Evolutionary conservation across 1,140 invertebrate genomes (phyloP).

Genomic region (Alviniconcha marisindica): DNA sequence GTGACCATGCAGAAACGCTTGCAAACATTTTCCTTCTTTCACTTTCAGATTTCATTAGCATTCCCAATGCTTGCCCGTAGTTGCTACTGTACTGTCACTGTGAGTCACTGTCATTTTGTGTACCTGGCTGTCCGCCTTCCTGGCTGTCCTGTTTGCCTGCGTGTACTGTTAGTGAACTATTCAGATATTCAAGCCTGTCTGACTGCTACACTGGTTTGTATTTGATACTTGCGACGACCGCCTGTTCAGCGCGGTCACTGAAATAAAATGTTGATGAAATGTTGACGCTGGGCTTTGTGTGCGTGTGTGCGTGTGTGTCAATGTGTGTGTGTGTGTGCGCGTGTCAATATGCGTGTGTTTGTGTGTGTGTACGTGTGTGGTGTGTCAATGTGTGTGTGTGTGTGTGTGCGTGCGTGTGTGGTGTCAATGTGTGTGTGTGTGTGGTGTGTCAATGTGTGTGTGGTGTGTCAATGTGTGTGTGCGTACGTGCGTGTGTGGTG

Average conservation of each 20-base stretch:
- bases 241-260: background rate
- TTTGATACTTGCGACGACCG: background rate
- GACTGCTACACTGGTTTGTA: background rate
- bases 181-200: too few species aligned
- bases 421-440: too few species aligned
- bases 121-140: background rate
- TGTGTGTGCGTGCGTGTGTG: background rate
- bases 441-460: too few species aligned
- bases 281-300: background rate
- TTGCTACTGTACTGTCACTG: too few species aligned
- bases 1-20: too few species aligned
- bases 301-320: background rate
- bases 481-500: background rate
- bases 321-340: too few species aligned
- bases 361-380: conserved; percentile 1
- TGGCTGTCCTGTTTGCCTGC: background rate
- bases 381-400: conserved; percentile 2
- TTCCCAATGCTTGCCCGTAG: too few species aligned
- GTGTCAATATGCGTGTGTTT: background rate
- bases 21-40: too few species aligned
- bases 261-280: background rate
- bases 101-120: background rate
- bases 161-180: too few species aligned
- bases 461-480: too few species aligned
- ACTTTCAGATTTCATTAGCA: too few species aligned